Evolutionary conservation across 2,113 vertebrate species (phyloP).

Genomic region (Catharus fuscescens): DNA sequence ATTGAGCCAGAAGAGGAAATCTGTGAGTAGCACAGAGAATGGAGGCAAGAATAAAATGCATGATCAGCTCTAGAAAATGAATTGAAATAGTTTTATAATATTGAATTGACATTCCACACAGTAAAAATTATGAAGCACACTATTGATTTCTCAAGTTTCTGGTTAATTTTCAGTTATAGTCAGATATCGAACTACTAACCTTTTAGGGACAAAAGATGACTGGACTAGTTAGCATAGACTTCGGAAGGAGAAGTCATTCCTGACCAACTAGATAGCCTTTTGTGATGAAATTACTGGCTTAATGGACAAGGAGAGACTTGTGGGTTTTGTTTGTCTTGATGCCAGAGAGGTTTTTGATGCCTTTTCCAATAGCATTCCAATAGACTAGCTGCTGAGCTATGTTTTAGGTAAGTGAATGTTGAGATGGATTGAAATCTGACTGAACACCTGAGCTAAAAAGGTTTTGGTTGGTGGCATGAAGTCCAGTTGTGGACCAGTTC

Average conservation of each 20-base stretch:
- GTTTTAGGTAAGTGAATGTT: neutral
- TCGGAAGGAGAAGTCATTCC: neutral
- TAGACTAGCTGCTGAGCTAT: neutral
- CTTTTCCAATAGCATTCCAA: neutral
- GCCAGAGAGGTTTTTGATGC: neutral
- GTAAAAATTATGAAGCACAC: neutral
- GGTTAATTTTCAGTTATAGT: neutral
- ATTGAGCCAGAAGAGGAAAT: neutral
- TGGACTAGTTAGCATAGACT: neutral
- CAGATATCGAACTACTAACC: neutral
- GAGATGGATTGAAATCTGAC: neutral
- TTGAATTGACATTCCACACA: neutral
- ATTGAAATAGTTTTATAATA: neutral
- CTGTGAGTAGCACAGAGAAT: neutral
- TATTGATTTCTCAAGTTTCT: neutral
- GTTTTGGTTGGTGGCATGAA: neutral
- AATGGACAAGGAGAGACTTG: neutral
- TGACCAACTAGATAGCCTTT: neutral
- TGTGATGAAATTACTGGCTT: neutral
- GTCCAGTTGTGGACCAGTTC: neutral
- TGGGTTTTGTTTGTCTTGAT: neutral
- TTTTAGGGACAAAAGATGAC: neutral
- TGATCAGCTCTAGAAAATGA: neutral
- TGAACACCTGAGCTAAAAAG: neutral
- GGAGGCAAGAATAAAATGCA: neutral